phyloP scores from a whole-genome alignment of 2,888 invertebrate species.

The Sesamia inferens region DNA sequence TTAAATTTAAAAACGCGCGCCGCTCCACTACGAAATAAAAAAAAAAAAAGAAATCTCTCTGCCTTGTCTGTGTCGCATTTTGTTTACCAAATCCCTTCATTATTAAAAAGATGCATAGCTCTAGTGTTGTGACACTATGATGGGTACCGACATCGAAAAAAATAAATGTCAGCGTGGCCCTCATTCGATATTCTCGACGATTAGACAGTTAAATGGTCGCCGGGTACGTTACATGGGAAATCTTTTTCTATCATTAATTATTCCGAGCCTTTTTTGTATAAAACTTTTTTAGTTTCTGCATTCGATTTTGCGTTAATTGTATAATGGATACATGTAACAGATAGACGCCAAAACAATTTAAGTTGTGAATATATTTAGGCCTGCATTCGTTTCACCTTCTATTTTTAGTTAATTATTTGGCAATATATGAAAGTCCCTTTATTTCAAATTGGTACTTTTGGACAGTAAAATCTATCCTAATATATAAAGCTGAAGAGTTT shows the following conservation, averaged over 20 bases:
- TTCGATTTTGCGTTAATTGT: slow-evolving; percentile 65
- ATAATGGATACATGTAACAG: slow-evolving; percentile 60
- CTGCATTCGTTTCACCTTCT: background rate
- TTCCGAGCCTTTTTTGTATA: slow-evolving; percentile 64
- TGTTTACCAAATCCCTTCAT: slow-evolving; percentile 87
- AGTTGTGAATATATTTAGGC: slow-evolving; percentile 24
- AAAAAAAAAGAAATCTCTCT: slow-evolving; percentile 59
- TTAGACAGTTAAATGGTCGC: slow-evolving; percentile 68
- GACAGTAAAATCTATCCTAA: too few relatives aligned
- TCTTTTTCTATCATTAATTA: slow-evolving; percentile 81
- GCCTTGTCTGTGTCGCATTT: slow-evolving; percentile 70
- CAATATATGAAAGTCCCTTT: too few relatives aligned
- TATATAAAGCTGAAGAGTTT: too few relatives aligned
- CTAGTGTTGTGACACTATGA: slow-evolving; percentile 74
- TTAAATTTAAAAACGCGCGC: slow-evolving; percentile 24
- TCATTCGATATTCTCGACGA: slow-evolving; percentile 71
- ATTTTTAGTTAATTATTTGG: slow-evolving; percentile 14
- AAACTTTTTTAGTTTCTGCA: slow-evolving; percentile 58
- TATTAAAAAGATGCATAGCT: slow-evolving; percentile 85
- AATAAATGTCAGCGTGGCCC: slow-evolving; percentile 63
- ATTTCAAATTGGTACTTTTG: too few relatives aligned
- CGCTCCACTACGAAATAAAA: slow-evolving; percentile 50
- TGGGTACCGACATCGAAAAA: slow-evolving; percentile 73
- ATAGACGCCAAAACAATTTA: slow-evolving; percentile 19
- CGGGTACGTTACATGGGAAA: slow-evolving; percentile 73